Base-by-base conservation (phyloP, 2,113 vertebrate species). In the Ellobius talpinus region DNA sequence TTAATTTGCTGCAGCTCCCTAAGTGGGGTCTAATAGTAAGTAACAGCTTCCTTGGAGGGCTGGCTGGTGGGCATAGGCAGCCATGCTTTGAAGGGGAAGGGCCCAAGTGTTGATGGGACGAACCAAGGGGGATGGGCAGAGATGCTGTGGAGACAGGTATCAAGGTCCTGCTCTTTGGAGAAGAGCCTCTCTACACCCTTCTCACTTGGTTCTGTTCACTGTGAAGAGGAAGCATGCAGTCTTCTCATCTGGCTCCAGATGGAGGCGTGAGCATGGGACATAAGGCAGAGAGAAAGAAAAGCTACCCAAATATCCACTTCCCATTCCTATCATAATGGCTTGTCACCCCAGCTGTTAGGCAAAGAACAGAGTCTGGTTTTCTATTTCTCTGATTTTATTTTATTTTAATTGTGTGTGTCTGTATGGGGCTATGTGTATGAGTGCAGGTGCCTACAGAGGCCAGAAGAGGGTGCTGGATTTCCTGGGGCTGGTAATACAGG, bases 1-100 rank as follows among this genome's bases (percentile, higher is more conserved):
- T 98, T 98, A 97, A 98, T 90, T 97, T 98, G 96, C 52, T 96
- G 77, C 5, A 73, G 82, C 88, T 87, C 9, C 63, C 63, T 81
- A 73, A 92, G 45, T 70, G 61, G 81, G 55, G 58, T 58, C 77
- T 89, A 33, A 63, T 6, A 73, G 39, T 50, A 55, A 88, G 45
- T 70, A 78, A 86, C 5, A 39, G 89, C 61, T 66, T 47, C 42
- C 45, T 79, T 14, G 14, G 45, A 81, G 58, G 45, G 13, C 36
- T 82, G 92, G 42, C 90, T 52, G 7, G 26, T 42, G 31, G 6
- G 4, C 19, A 0, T 6, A 17, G 78, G 78, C 7, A 33, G 65
- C 68, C 55, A 17, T 58, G 11, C 29, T 21, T 11, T 36, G 31
- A 84, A 33, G 78, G 72, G 36, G 70, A 91, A 63, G 73, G 33